Conservation (phyloP, 2,113 vertebrate genomes). For the Phalacrocorax carbo region DNA sequence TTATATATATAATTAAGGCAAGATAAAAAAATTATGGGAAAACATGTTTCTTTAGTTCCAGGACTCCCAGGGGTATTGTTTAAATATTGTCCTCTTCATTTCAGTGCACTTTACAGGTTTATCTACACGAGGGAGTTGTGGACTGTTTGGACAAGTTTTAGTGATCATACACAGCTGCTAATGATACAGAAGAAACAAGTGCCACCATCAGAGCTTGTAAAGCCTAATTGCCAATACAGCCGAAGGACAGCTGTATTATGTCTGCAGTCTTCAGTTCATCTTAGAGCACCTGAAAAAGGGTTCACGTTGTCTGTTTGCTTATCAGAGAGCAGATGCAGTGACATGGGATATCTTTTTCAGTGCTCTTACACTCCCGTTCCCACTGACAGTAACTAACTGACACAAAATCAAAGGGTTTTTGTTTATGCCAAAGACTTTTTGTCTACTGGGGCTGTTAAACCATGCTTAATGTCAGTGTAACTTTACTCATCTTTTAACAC, state of each 20-base stretch:
- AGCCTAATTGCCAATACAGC: neutral
- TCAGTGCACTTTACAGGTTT: neutral
- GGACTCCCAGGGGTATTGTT: neutral
- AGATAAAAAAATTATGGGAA: neutral
- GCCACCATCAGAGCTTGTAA: neutral
- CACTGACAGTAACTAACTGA: neutral
- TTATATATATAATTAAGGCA: neutral
- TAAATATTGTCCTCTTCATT: neutral
- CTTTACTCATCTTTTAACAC: neutral
- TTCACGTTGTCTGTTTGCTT: neutral
- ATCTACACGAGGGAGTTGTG: neutral
- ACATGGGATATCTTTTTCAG: neutral
- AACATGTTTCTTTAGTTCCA: neutral
- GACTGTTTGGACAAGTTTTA: neutral
- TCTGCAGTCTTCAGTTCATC: neutral
- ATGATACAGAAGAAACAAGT: neutral
- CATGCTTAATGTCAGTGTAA: neutral
- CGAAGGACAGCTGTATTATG: neutral
- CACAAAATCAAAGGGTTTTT: neutral
- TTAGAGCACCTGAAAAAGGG: neutral
- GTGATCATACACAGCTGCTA: neutral
- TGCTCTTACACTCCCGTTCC: neutral
- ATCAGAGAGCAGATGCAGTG: neutral
- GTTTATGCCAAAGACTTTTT: conserved; percentile 19
- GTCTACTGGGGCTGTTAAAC: neutral